These are phyloP conservation scores for Boloria selene DNA, from an alignment of 2,888 invertebrate species.

Conservation along the genomic window DNA sequence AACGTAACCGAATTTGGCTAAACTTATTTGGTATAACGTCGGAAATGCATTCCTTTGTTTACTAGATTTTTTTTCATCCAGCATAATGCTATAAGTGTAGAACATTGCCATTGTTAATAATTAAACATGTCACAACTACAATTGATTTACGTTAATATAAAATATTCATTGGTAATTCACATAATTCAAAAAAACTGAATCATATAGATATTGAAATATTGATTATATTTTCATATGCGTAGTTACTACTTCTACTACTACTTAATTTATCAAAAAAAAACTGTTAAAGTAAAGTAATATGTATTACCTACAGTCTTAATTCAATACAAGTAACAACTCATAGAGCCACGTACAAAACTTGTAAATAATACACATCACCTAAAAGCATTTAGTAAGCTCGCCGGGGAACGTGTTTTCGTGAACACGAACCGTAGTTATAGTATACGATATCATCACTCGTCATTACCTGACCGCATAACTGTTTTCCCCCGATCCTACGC, in stretches of 20 bases:
- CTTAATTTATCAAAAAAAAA: no score
- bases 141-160: no score
- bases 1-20: constrained; percentile 29
- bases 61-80: neutral
- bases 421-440: constrained; percentile 25
- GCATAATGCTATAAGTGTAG: neutral
- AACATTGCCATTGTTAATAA: neutral
- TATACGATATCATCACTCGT: constrained; percentile 43
- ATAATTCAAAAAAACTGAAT: no score
- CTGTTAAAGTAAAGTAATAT: no score
- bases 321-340: no score
- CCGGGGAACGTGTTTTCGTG: constrained; percentile 17
- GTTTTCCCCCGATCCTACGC: constrained; percentile 72
- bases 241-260: no score
- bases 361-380: neutral
- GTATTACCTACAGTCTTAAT: no score
- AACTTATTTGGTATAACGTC: neutral
- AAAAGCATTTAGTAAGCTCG: constrained; percentile 7
- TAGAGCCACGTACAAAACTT: no score
- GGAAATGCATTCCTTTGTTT: neutral
- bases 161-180: no score
- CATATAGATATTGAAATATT: no score
- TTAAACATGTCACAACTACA: neutral
- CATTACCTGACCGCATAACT: constrained; percentile 76
- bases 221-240: no score